Evolutionary conservation across 1,140 invertebrate species (phyloP), one percentile per base, ranked within the genome.

Genomic region (Hormaphis cornu): DNA sequence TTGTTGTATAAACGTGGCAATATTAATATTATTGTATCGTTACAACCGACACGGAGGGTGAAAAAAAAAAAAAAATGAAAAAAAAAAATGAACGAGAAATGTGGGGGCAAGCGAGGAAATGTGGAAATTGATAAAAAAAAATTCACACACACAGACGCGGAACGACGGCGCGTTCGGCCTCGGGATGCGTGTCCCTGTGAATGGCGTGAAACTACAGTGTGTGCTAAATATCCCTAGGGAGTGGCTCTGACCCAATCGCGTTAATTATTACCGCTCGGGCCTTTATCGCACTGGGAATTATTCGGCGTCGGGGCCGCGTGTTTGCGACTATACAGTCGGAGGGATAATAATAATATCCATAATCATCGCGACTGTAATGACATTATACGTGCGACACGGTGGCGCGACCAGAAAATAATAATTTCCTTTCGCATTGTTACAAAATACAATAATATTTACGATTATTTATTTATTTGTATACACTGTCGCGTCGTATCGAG

Each of bases 201-300:
- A 66, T 46, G 61, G 61, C 61, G 61, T 66, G 61, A 66, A 66
- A 66, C 54, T 40, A 58, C 61, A 66, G 24, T 66, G n/a, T n/a
- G 61, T 48, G 7, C 61, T 22, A 20, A 66, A 66, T 22, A 30
- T 66, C 61, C 42, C 61, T 16, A 3, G 61, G 61, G 61, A 66
- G n/a, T n/a, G n/a, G 12, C 61, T 66, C 44, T 66, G 61, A 66
- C 61, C 61, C 61, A 46, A 66, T 66, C 61, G 61, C 40, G 61
- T 66, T 66, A 66, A 66, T 66, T 66, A 66, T 66, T 66, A 66
- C 28, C 44, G 61, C 24, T 12, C 44, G 44, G 44, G 44, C 18
- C 28, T 66, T 66, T 66, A 66, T 66, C 61, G 44, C 61, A 66
- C 61, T 22, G 12, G 61, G 61, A 30, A 66, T 48, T n/a, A n/a